Conservation (phyloP, 2,113 vertebrate species). For the Urocynchramus pylzowi region DNA sequence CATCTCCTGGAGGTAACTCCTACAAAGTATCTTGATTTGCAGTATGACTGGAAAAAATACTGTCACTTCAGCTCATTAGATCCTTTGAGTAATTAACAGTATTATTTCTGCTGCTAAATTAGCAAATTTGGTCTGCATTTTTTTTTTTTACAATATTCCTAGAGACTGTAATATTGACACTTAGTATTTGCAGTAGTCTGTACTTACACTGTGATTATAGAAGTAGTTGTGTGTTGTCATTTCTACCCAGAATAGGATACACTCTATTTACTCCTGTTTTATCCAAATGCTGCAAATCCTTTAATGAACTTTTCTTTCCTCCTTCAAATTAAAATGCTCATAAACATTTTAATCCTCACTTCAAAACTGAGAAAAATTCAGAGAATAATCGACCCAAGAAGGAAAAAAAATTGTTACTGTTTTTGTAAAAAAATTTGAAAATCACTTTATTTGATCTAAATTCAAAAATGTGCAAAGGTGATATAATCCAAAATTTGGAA, state of each 20-base stretch:
- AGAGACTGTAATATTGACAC: not conserved
- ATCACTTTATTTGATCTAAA: not conserved
- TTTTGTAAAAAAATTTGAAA: not conserved
- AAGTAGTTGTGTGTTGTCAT: not conserved
- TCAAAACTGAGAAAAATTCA: not conserved
- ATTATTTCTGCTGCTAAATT: not conserved
- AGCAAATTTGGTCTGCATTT: not conserved
- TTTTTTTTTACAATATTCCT: not conserved
- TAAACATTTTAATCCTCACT: not conserved
- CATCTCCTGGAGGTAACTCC: not conserved
- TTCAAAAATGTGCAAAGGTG: not conserved
- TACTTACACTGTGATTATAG: not conserved
- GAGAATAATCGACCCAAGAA: not conserved
- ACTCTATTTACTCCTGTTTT: not conserved
- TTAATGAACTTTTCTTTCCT: not conserved
- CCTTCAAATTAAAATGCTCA: not conserved
- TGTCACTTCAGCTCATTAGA: not conserved
- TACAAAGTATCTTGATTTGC: not conserved
- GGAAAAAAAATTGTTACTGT: not conserved
- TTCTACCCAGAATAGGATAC: not conserved
- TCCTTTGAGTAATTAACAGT: not conserved
- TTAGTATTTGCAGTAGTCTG: not conserved
- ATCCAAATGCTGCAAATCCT: not conserved
- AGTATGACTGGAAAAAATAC: not conserved
- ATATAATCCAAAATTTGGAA: not conserved